phyloP scores from a whole-genome alignment of 2,888 invertebrate species.

The Ethmia dodecea region DNA sequence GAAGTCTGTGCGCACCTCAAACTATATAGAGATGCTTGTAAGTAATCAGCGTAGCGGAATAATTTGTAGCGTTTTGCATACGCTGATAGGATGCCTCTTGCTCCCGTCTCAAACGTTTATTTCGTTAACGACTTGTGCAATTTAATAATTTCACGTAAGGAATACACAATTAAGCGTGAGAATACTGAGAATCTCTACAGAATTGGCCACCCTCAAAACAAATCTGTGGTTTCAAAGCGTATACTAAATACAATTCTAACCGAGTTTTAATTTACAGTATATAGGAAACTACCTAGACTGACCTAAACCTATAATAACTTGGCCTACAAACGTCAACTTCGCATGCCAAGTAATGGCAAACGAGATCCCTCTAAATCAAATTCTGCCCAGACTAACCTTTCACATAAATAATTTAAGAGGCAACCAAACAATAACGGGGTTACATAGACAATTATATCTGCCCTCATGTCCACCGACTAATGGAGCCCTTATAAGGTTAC shows the following conservation, averaged over 20 bases:
- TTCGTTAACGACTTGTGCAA: slow-evolving; percentile 26
- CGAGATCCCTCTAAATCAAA: no score
- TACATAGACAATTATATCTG: slow-evolving; percentile 39
- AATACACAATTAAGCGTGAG: slow-evolving; percentile 25
- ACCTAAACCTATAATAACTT: no score
- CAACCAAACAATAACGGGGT: slow-evolving; percentile 29
- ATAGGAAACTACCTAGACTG: no score
- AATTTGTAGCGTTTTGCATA: slow-evolving; percentile 45
- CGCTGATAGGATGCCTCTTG: slow-evolving; percentile 41
- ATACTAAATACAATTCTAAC: no score
- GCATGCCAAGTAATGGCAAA: no score
- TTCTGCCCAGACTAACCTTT: no score
- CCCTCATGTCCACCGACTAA: slow-evolving; percentile 38
- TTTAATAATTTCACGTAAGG: slow-evolving; percentile 26
- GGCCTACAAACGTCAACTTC: no score
- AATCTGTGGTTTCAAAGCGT: no score
- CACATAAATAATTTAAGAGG: slow-evolving; percentile 10
- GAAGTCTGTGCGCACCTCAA: no score
- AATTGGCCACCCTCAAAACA: no score
- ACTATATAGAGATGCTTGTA: slow-evolving; percentile 35
- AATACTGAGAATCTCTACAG: no score
- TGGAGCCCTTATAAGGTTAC: slow-evolving; percentile 52
- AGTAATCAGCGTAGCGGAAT: slow-evolving; percentile 42
- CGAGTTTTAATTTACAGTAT: no score
- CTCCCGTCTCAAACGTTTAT: slow-evolving; percentile 41